These are phyloP conservation scores for Apogon talboti DNA, from an alignment of 2,797 vertebrate species.

Conservation along the genomic window DNA sequence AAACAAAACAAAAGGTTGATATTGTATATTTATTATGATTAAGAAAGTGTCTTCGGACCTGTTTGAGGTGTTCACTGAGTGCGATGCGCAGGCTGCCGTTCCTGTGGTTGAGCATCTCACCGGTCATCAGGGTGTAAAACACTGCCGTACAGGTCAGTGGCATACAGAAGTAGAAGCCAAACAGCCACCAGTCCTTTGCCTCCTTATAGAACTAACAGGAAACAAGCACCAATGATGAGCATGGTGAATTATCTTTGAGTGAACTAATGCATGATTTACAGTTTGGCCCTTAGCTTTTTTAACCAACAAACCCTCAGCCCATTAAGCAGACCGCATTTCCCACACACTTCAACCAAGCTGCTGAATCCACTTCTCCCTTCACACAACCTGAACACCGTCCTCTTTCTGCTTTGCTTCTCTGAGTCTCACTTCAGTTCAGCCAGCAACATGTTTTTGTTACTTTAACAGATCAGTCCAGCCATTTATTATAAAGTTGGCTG, in stretches of 20 bases:
- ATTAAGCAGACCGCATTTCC: too few relatives aligned
- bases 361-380: background rate
- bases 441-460: too few relatives aligned
- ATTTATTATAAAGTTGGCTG: too few relatives aligned
- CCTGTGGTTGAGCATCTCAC: slow-evolving; percentile 95
- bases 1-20: too few relatives aligned
- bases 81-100: slow-evolving; percentile 94
- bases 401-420: background rate
- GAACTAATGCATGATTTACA: too few relatives aligned
- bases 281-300: too few relatives aligned
- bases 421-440: too few relatives aligned
- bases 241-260: background rate
- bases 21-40: too few relatives aligned
- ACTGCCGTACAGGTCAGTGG: slow-evolving; percentile 92
- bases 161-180: slow-evolving; percentile 96
- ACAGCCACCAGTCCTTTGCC: slow-evolving; percentile 97
- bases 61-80: slow-evolving; percentile 97
- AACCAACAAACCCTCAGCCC: too few relatives aligned
- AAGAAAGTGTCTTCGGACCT: slow-evolving; percentile 81
- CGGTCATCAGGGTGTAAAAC: slow-evolving; percentile 97
- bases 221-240: background rate
- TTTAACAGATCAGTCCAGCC: too few relatives aligned
- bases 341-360: background rate
- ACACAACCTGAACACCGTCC: background rate
- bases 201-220: slow-evolving; percentile 87